Conservation (phyloP, 2,888 invertebrate species). For the Epirrhoe tristata region DNA sequence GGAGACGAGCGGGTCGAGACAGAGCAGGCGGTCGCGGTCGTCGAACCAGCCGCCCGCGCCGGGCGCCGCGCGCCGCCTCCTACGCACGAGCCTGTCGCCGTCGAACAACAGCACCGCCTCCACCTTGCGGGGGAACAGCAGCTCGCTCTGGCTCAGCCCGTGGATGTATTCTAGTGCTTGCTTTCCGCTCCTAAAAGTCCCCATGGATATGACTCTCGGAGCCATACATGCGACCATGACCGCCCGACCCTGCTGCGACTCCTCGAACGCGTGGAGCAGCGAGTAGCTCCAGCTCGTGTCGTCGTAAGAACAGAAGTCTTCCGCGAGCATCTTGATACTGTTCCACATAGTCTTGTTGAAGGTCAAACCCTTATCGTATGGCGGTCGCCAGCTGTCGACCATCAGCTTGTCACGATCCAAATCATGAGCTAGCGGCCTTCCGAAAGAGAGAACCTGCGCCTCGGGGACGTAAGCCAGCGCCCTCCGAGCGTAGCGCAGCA, state of each 20-base stretch:
- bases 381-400: slow-evolving; percentile 60
- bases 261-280: slow-evolving; percentile 50
- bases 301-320: slow-evolving; percentile 56
- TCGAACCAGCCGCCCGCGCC: slow-evolving; percentile 62
- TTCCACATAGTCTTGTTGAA: slow-evolving; percentile 60
- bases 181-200: slow-evolving; percentile 40
- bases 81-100: slow-evolving; percentile 41
- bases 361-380: slow-evolving; percentile 56
- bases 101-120: slow-evolving; percentile 50
- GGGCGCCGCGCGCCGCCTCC: slow-evolving; percentile 35
- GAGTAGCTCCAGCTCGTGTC: slow-evolving; percentile 66
- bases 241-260: slow-evolving; percentile 43
- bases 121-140: slow-evolving; percentile 51
- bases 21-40: slow-evolving; percentile 58
- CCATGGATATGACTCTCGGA: slow-evolving; percentile 55
- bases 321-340: slow-evolving; percentile 45
- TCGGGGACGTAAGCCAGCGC: slow-evolving; percentile 91
- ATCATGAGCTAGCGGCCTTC: slow-evolving; percentile 80
- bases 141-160: slow-evolving; percentile 20
- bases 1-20: slow-evolving; percentile 50
- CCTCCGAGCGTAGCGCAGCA: slow-evolving; percentile 89
- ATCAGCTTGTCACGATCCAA: slow-evolving; percentile 50
- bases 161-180: slow-evolving; percentile 32
- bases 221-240: slow-evolving; percentile 52
- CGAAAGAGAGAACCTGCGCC: slow-evolving; percentile 88